These are phyloP conservation scores for Acestrorhynchus altus DNA, from an alignment of 2,797 vertebrate species.

Conservation along the genomic window DNA sequence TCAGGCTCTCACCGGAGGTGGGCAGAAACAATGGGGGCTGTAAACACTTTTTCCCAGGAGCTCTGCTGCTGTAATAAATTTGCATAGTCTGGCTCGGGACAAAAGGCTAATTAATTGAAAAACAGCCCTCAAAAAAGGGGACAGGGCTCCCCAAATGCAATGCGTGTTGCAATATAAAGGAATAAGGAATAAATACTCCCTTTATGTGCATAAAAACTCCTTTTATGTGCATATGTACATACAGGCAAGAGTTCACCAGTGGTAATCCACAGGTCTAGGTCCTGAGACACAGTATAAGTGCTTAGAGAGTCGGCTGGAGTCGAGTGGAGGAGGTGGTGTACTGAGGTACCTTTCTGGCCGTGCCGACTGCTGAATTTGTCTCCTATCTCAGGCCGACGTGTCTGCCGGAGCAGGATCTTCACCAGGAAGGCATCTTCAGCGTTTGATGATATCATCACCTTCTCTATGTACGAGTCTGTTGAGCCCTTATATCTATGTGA, in stretches of 20 bases:
- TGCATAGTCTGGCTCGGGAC: conserved; percentile 96
- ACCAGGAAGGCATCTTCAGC: conserved; percentile 98
- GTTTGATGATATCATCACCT: conserved; percentile 99
- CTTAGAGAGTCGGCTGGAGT: background rate
- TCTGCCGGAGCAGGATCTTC: conserved; percentile 97
- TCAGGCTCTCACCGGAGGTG: conserved; percentile 84
- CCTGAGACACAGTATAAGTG: too few species aligned
- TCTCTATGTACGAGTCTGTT: conserved; percentile 97
- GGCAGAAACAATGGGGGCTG: conserved; percentile 91
- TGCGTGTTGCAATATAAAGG: background rate
- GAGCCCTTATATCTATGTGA: conserved; percentile 91
- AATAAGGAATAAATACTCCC: background rate
- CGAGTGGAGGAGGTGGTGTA: background rate
- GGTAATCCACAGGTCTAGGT: too few species aligned
- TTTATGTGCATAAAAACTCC: background rate
- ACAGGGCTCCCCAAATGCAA: conserved; percentile 72
- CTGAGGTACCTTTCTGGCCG: conserved; percentile 92
- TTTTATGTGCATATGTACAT: background rate
- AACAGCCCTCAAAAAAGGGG: conserved; percentile 75
- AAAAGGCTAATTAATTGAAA: conserved; percentile 99
- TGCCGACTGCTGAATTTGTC: conserved; percentile 99
- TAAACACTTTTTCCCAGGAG: conserved; percentile 94
- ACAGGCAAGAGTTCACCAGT: background rate
- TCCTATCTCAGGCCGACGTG: conserved; percentile 95
- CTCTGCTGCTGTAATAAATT: conserved; percentile 93